A percentile compares a stretch with the other conserved stretches of the same genome.
phyloP scores from a whole-genome alignment of 2,888 invertebrate genomes.

The Holacanthella duospinosa region DNA sequence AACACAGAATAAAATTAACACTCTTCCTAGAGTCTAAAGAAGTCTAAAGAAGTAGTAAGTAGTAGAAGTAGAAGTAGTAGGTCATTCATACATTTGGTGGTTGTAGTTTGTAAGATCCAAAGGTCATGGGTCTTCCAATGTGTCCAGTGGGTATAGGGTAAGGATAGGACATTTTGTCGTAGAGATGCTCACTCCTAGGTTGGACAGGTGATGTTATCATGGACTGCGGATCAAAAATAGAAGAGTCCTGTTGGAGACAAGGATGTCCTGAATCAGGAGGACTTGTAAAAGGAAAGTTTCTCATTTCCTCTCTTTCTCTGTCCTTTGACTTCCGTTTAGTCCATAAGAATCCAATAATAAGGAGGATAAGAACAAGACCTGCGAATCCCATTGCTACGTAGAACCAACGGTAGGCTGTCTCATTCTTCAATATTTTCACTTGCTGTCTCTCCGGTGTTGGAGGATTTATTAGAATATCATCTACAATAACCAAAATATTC shows the following conservation, averaged over 20 bases:
- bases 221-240: conserved; percentile 1
- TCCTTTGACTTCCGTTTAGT: conserved; percentile 5
- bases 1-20: too few species aligned
- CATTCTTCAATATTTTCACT: conserved; percentile 9
- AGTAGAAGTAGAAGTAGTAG: too few species aligned
- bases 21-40: too few species aligned
- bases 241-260: conserved; percentile 11
- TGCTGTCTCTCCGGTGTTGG: conserved; percentile 17
- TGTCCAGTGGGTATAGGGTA: not conserved
- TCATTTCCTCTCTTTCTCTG: not conserved
- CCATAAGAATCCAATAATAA: conserved; percentile 19
- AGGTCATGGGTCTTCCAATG: conserved; percentile 16
- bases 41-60: too few species aligned
- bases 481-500: conserved; percentile 15
- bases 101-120: conserved; percentile 24
- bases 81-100: too few species aligned
- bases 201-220: conserved; percentile 11
- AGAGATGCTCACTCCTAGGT: not conserved
- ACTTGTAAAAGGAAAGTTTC: conserved; percentile 2
- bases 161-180: not conserved
- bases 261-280: conserved; percentile 15
- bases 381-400: conserved; percentile 21
- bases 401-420: conserved; percentile 20
- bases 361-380: conserved; percentile 18
- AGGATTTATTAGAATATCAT: conserved; percentile 14